Percentiles rank a stretch among this genome's conserved stretches.
phyloP scores from a whole-genome alignment of 2,888 invertebrate genomes.

The Drosophila mercatorum region DNA sequence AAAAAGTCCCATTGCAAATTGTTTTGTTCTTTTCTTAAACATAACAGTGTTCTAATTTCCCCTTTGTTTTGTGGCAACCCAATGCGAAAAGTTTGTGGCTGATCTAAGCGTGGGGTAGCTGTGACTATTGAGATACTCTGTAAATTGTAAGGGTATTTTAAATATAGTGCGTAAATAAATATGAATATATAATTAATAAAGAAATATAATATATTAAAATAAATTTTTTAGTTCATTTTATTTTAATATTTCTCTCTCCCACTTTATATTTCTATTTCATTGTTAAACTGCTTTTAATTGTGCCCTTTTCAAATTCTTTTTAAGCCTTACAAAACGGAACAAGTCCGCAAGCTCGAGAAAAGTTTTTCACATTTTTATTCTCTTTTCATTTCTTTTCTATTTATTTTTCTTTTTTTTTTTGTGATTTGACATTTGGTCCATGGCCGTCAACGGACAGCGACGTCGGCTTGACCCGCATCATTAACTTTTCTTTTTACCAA shows the following conservation, averaged over 20 bases:
- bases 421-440: conserved; percentile 75
- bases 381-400: background rate
- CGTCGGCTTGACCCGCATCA: conserved; percentile 70
- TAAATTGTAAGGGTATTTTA: background rate
- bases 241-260: background rate
- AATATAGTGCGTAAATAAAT: too few species aligned
- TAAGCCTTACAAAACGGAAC: conserved; percentile 11
- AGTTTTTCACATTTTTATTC: conserved; percentile 21
- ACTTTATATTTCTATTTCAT: background rate
- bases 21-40: conserved; percentile 12
- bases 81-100: conserved; percentile 42
- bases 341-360: conserved; percentile 38
- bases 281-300: background rate
- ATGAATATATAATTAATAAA: too few species aligned
- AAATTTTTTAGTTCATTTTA: too few species aligned
- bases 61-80: conserved; percentile 30
- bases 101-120: background rate
- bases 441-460: conserved; percentile 49
- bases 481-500: conserved; percentile 63
- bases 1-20: conserved; percentile 34
- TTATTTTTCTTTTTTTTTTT: background rate
- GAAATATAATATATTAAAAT: too few species aligned
- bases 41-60: conserved; percentile 14
- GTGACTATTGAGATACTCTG: conserved; percentile 20
- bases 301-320: background rate